These are phyloP conservation scores for Plagodis dolabraria DNA, from an alignment of 2,888 invertebrate genomes.

Conservation along the genomic window DNA sequence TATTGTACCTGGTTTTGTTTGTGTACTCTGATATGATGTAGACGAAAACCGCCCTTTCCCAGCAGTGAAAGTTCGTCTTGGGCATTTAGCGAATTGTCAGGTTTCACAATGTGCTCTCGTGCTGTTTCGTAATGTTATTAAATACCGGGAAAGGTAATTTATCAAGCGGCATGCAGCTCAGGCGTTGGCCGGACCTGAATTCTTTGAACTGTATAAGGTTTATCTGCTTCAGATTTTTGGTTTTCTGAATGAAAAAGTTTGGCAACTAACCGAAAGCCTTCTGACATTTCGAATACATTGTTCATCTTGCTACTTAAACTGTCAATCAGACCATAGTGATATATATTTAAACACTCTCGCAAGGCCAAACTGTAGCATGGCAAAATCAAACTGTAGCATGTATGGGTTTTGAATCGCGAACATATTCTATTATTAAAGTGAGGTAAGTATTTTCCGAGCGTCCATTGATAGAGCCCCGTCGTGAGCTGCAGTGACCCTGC, in stretches of 20 bases:
- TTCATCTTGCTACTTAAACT: too few species aligned
- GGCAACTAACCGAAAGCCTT: too few species aligned
- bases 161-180: conserved; percentile 35
- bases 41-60: conserved; percentile 40
- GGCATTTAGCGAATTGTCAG: conserved; percentile 44
- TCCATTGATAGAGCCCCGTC: conserved; percentile 58
- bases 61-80: conserved; percentile 45
- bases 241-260: too few species aligned
- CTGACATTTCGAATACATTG: too few species aligned
- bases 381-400: too few species aligned
- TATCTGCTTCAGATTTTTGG: too few species aligned
- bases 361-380: too few species aligned
- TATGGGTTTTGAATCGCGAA: too few species aligned
- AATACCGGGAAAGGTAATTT: conserved; percentile 50
- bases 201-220: conserved; percentile 1
- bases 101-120: conserved; percentile 48
- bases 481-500: conserved; percentile 52
- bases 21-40: conserved; percentile 12
- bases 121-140: conserved; percentile 46
- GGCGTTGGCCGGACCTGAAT: background rate
- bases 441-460: background rate
- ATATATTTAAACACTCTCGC: too few species aligned
- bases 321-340: too few species aligned
- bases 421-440: too few species aligned
- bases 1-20: background rate